phyloP scores from a whole-genome alignment of 2,797 vertebrate genomes.

The Macroramphosus scolopax region DNA sequence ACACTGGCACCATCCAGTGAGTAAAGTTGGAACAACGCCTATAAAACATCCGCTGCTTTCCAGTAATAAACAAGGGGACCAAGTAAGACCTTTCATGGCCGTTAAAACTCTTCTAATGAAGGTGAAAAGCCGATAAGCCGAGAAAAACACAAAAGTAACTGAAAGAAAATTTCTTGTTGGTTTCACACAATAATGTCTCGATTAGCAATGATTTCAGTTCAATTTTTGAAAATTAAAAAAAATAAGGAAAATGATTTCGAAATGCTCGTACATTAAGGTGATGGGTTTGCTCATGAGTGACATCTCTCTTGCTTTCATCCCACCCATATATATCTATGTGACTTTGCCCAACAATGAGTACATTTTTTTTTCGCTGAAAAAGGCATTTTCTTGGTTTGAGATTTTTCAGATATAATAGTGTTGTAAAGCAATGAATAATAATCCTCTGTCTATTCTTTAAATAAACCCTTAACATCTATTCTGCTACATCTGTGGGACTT shows the following conservation, averaged over 20 bases:
- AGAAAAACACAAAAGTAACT: too few species aligned
- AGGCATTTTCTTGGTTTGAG: constrained; percentile 88
- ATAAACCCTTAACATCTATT: constrained; percentile 80
- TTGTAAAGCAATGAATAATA: constrained; percentile 85
- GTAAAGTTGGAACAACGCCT: constrained; percentile 35
- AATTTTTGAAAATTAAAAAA: constrained; percentile 53
- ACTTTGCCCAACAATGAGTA: constrained; percentile 79
- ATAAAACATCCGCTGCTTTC: too few species aligned
- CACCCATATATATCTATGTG: constrained; percentile 73
- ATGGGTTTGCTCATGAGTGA: constrained; percentile 61
- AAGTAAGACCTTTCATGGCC: too few species aligned
- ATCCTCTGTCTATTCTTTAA: constrained; percentile 80
- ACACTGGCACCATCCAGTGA: constrained; percentile 57
- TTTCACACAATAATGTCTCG: constrained; percentile 35
- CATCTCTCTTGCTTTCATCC: constrained; percentile 60
- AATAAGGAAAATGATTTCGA: constrained; percentile 32
- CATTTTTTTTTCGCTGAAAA: constrained; percentile 77
- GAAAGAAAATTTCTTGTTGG: constrained; percentile 38
- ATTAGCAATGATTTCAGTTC: constrained; percentile 38
- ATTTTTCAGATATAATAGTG: constrained; percentile 79
- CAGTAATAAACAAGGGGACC: too few species aligned
- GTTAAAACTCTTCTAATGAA: too few species aligned
- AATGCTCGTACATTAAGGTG: constrained; percentile 45
- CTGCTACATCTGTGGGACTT: constrained; percentile 83
- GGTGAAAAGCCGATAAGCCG: too few species aligned